Evolutionary conservation across 1,140 invertebrate species (phyloP), one percentile per base, ranked within the genome.

Genomic region (Drosophila simulans): DNA sequence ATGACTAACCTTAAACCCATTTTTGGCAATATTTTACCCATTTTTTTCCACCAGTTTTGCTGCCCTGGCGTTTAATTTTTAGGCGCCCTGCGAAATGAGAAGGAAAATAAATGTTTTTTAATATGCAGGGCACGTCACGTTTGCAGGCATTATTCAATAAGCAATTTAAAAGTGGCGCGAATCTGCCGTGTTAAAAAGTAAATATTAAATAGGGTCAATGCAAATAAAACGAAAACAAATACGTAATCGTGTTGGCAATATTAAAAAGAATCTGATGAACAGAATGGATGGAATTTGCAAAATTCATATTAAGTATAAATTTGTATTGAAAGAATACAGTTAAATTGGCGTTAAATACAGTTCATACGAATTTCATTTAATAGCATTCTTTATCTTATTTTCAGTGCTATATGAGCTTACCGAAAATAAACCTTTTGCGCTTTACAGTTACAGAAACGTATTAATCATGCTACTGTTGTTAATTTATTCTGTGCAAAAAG

Each of bases 141-240:
- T 77, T 52, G 42, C 35, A 22, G 54, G 53, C 42, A 86, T 70
- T 81, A 85, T 86, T 80, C 59, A 86, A 85, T 84, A 60, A 69
- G 45, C 77, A 57, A 74, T 73, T 77, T 60, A 66, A 27, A 45
- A 48, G 42, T 20, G 43, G 8, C 17, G 31, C 8, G 39, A 25
- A 22, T 22, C 8, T 13, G 7, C n/a, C 54, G 43, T 40, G 40
- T 46, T 51, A 20, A 65, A 63, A 77, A 52, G 71, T 46, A 49
- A 70, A 65, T 66, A 58, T 80, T 79, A 17, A 72, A 79, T 65
- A 25, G 31, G 27, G 17, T 3, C 2, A 10, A 37, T 31, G 25
- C n/a, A 48, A 27, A 27, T 48, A 48, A 27, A 48, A n/a, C 20
- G 22, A 27, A 25, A 42, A 15, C 10, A 15, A 42, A 43, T 31